Evolutionary conservation across 2,113 vertebrate species (phyloP), one percentile per base, ranked within the genome.

Genomic region (Eonycteris spelaea): DNA sequence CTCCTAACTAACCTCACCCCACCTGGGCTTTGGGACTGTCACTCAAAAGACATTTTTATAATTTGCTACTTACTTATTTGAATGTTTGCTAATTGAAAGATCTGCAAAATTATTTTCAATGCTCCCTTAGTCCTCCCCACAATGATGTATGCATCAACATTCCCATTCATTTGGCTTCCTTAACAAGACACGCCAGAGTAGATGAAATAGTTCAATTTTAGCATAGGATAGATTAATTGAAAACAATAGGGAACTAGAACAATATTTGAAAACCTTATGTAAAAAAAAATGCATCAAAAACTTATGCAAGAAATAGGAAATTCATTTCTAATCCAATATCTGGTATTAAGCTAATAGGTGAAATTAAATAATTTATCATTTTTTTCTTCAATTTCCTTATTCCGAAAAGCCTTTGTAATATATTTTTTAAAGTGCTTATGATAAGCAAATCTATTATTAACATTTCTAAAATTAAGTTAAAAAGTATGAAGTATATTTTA

Each of bases 301-400:
- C 57, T 96, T 86, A 75, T 88, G 7, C 2, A 38, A 88, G 71
- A 92, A 88, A 68, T 21, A n/a, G 35, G 33, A 65, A 90, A 65
- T 86, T 26, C 3, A 6, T 74, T 57, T 94, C 38, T 86, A 91
- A 75, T 75, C 24, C 35, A 79, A 1, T 71, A 51, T 79, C 45
- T 89, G 14, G 24, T 75, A 4, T 73, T 86, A 70, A 77, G 18
- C 24, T 86, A 53, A 21, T 70, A 90, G 38, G 67, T 45, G 30
- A 96, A 86, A 61, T 48, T 33, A 68, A 93, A 65, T 59, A 78
- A 70, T 82, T 94, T 68, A 51, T 1, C 55, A 55, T 86, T 96
- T 57, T 68, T 82, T 86, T 43, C n/a, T 91, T 82, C 7, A 59
- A 14, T 77, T 89, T 93, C 7, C 11, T 84, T 43, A 84, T 48